A percentile compares a stretch with the other conserved stretches of the same genome.
Conservation (phyloP, 2,888 invertebrate genomes). For the Argynnis bischoffii region DNA sequence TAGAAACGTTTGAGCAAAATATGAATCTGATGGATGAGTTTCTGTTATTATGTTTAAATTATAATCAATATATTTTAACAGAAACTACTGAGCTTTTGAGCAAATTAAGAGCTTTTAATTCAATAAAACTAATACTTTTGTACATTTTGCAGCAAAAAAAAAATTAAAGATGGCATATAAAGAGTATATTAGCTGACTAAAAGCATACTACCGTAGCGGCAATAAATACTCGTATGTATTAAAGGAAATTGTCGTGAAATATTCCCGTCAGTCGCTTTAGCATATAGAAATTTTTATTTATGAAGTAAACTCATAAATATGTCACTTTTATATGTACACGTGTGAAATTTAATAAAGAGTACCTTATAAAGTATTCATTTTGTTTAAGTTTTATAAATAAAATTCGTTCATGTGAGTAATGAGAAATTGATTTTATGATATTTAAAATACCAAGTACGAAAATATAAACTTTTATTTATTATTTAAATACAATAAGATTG, state of each 20-base stretch:
- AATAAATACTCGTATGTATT: no score
- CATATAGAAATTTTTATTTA: constrained; percentile 7
- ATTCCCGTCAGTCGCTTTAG: background rate
- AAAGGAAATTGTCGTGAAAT: background rate
- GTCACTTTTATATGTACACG: background rate
- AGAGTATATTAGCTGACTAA: no score
- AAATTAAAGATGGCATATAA: no score
- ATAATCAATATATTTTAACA: no score
- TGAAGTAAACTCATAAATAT: constrained; percentile 2
- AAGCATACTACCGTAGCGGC: no score
- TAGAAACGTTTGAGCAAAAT: background rate
- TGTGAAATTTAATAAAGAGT: background rate
- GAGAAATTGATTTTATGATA: no score
- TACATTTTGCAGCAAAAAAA: background rate
- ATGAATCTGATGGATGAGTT: background rate
- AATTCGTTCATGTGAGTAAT: no score
- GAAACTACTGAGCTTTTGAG: background rate
- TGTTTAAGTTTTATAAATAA: background rate
- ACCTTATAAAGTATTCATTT: background rate
- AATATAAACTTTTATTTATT: no score
- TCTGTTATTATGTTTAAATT: background rate
- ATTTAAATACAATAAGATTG: no score
- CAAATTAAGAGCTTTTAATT: background rate
- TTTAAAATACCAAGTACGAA: no score
- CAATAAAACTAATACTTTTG: background rate